A percentile compares a stretch with the other conserved stretches of the same genome.
phyloP scores from a whole-genome alignment of 2,888 invertebrate species.

The Nebria salina region DNA sequence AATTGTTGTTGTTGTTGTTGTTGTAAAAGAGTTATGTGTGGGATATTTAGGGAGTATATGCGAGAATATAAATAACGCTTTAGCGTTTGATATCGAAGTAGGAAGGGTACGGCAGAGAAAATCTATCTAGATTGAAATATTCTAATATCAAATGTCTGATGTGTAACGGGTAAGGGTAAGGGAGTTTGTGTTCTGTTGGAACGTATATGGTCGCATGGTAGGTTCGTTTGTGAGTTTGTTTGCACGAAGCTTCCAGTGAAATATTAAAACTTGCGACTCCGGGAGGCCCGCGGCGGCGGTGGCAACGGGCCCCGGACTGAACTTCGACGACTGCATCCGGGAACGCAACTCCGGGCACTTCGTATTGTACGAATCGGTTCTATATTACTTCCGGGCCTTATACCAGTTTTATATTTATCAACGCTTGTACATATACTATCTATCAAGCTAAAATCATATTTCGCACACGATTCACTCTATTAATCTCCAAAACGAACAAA shows the following conservation, averaged over 20 bases:
- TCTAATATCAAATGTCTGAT: conserved; percentile 58
- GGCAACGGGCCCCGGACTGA: conserved; percentile 8
- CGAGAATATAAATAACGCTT: too few relatives aligned
- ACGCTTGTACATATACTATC: background rate
- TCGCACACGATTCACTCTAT: too few relatives aligned
- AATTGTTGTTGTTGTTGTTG: too few relatives aligned
- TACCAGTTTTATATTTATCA: background rate
- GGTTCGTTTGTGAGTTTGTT: conserved; percentile 46
- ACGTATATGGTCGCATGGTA: background rate
- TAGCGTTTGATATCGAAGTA: background rate
- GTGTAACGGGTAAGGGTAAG: background rate
- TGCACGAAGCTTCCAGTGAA: conserved; percentile 56
- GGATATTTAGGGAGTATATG: too few relatives aligned
- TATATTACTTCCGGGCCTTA: conserved; percentile 40
- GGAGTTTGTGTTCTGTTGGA: background rate
- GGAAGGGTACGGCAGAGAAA: conserved; percentile 46
- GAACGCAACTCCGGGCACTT: conserved; percentile 8
- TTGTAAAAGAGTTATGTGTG: too few relatives aligned
- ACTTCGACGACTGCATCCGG: conserved; percentile 11
- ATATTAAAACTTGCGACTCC: conserved; percentile 55
- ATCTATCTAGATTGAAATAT: conserved; percentile 62
- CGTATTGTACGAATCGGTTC: conserved; percentile 30
- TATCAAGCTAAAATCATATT: too few relatives aligned
- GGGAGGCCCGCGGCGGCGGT: conserved; percentile 47
- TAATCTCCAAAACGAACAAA: too few relatives aligned